A percentile compares a stretch with the other conserved stretches of the same genome.
Conservation (phyloP, 2,888 invertebrate species). For the Iselma pallidipennis region DNA sequence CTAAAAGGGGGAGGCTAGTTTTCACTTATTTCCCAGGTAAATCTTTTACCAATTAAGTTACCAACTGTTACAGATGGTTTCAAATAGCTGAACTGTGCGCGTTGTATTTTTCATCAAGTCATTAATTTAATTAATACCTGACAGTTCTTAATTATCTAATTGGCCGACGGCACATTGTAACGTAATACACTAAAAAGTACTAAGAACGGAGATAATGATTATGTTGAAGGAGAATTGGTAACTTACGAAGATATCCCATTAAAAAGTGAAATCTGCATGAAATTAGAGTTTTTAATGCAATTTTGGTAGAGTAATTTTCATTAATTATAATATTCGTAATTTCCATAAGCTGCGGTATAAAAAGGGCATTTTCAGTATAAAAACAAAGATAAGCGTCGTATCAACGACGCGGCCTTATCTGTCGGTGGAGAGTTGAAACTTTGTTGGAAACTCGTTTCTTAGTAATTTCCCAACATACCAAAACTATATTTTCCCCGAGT, state of each 20-base stretch:
- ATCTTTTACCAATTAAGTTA: not conserved
- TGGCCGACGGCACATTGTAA: slow-evolving; percentile 3
- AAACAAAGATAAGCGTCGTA: slow-evolving; percentile 23
- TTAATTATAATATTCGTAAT: slow-evolving; percentile 21
- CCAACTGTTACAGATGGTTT: not conserved
- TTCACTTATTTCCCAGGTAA: not conserved
- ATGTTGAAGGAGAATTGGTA: slow-evolving; percentile 1
- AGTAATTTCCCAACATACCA: slow-evolving; percentile 45
- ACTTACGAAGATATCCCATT: slow-evolving; percentile 5
- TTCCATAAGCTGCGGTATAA: slow-evolving; percentile 13
- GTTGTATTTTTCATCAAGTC: not conserved
- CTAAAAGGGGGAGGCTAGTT: not conserved
- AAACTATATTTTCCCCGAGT: slow-evolving; percentile 43
- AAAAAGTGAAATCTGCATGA: slow-evolving; percentile 22
- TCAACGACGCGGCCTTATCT: slow-evolving; percentile 22
- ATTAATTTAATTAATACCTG: slow-evolving; percentile 5
- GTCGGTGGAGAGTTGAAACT: slow-evolving; percentile 30
- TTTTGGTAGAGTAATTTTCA: slow-evolving; percentile 20
- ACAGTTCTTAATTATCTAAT: slow-evolving; percentile 9
- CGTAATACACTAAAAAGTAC: not conserved
- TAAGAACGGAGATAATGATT: not conserved
- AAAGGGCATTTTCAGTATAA: slow-evolving; percentile 12
- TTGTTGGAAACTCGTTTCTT: slow-evolving; percentile 44
- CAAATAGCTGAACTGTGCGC: not conserved
- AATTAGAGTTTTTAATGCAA: slow-evolving; percentile 19